A percentile compares a stretch with the other conserved stretches of the same genome.
phyloP scores from a whole-genome alignment of 1,140 invertebrate genomes.

The Tenebrio molitor region DNA sequence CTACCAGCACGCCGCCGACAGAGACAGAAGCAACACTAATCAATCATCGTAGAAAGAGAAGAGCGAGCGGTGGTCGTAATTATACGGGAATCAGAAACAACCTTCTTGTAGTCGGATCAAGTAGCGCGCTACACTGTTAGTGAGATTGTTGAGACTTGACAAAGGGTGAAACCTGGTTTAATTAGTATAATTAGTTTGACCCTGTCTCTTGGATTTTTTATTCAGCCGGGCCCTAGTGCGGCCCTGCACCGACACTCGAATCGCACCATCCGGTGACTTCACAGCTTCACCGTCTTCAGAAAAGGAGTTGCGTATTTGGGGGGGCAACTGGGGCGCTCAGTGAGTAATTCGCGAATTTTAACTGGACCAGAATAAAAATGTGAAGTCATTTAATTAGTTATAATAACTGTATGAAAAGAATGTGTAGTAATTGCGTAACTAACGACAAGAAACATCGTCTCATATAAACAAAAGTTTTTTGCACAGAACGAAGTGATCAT shows the following conservation, averaged over 20 bases:
- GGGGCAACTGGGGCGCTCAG: too few relatives aligned
- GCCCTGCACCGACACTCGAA: slow-evolving; percentile 6
- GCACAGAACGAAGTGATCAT: too few relatives aligned
- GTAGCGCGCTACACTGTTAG: slow-evolving; percentile 59
- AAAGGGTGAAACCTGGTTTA: slow-evolving; percentile 58
- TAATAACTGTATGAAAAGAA: too few relatives aligned
- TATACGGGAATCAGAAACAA: slow-evolving; percentile 60
- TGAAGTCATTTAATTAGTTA: too few relatives aligned
- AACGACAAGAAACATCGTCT: too few relatives aligned
- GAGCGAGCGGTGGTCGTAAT: slow-evolving; percentile 50
- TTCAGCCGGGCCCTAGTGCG: neutral
- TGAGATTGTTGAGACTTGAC: slow-evolving; percentile 56
- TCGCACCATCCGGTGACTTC: too few relatives aligned
- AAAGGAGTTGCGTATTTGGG: too few relatives aligned
- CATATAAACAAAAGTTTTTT: too few relatives aligned
- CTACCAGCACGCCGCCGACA: slow-evolving; percentile 51
- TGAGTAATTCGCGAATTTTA: too few relatives aligned
- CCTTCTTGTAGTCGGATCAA: slow-evolving; percentile 58
- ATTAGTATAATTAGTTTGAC: slow-evolving; percentile 57
- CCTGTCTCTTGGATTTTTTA: slow-evolving; percentile 30
- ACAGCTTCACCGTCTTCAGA: too few relatives aligned
- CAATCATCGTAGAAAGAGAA: slow-evolving; percentile 47
- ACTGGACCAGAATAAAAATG: too few relatives aligned
- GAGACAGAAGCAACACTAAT: slow-evolving; percentile 45
- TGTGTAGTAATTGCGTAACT: too few relatives aligned